Percentiles rank a stretch among this genome's conserved stretches.
Conservation (phyloP, 2,113 vertebrate species). For the Gnathonemus echidnorhynchus region DNA sequence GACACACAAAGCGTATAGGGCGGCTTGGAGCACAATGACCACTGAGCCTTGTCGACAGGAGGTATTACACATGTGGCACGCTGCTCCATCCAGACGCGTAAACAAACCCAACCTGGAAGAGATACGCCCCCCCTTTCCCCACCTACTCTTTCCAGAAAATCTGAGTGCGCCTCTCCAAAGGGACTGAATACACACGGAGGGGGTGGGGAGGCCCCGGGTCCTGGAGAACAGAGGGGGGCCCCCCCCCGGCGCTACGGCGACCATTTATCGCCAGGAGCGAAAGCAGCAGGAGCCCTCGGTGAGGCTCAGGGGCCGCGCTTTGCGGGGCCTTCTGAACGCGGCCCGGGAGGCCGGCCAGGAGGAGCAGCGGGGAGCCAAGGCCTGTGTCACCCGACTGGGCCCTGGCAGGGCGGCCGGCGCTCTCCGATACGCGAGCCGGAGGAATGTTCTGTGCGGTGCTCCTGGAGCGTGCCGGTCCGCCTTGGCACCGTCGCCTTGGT, state of each 20-base stretch:
- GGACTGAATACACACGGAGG: neutral
- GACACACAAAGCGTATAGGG: neutral
- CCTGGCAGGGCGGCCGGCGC: neutral
- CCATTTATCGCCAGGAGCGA: slow-evolving; percentile 45
- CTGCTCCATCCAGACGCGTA: neutral
- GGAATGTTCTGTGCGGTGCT: slow-evolving; percentile 70
- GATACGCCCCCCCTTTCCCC: neutral
- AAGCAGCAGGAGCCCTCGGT: slow-evolving; percentile 44
- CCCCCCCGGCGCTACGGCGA: slow-evolving; percentile 29
- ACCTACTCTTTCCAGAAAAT: slow-evolving; percentile 1
- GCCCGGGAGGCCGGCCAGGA: slow-evolving; percentile 30
- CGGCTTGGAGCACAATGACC: neutral
- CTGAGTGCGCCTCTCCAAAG: slow-evolving; percentile 16
- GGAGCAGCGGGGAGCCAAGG: neutral
- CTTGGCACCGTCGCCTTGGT: slow-evolving; percentile 48
- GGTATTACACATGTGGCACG: neutral
- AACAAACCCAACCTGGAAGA: slow-evolving; percentile 12
- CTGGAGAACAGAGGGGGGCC: neutral
- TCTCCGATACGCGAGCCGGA: slow-evolving; percentile 61
- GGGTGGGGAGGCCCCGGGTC: neutral
- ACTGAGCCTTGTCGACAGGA: neutral
- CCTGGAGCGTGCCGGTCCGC: slow-evolving; percentile 60
- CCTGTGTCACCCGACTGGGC: neutral
- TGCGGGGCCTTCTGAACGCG: slow-evolving; percentile 42
- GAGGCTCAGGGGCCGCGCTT: slow-evolving; percentile 30